A percentile compares a stretch with the other conserved stretches of the same genome.
phyloP scores from a whole-genome alignment of 2,888 invertebrate genomes.

The Patella caerulea region DNA sequence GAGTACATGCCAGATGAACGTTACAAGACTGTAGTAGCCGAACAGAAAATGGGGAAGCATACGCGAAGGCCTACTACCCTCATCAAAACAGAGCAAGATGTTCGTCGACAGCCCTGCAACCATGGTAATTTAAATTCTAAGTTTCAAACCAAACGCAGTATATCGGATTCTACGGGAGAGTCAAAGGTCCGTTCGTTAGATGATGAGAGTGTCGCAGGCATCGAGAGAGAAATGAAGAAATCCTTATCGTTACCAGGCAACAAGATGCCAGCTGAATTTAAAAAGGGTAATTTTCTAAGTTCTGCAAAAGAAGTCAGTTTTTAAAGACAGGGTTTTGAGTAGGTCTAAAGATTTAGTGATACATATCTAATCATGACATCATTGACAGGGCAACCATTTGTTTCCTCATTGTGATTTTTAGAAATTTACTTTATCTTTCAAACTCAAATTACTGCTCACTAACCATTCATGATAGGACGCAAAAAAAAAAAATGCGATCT shows the following conservation, averaged over 20 bases:
- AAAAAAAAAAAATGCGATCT: no score
- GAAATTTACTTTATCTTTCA: no score
- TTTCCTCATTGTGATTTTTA: no score
- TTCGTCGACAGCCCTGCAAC: constrained; percentile 21
- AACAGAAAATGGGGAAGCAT: constrained; percentile 46
- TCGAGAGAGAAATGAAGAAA: constrained; percentile 37
- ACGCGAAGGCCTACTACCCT: no score
- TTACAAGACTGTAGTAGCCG: constrained; percentile 46
- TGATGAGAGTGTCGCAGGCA: background rate
- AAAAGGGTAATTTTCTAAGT: constrained; percentile 47
- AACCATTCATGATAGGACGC: no score
- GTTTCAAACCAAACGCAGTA: background rate
- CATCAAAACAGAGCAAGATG: background rate
- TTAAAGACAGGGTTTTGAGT: no score
- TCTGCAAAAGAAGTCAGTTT: no score
- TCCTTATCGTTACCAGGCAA: constrained; percentile 54
- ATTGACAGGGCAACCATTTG: no score
- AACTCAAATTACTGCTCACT: no score
- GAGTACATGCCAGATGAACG: constrained; percentile 42
- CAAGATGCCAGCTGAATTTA: constrained; percentile 55
- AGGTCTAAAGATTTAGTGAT: no score
- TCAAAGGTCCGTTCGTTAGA: constrained; percentile 22
- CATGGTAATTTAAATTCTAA: constrained; percentile 2
- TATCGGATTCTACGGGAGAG: constrained; percentile 48
- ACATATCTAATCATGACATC: no score